Conservation (phyloP, 1,140 invertebrate genomes). For the Aphelenchoides besseyi region DNA sequence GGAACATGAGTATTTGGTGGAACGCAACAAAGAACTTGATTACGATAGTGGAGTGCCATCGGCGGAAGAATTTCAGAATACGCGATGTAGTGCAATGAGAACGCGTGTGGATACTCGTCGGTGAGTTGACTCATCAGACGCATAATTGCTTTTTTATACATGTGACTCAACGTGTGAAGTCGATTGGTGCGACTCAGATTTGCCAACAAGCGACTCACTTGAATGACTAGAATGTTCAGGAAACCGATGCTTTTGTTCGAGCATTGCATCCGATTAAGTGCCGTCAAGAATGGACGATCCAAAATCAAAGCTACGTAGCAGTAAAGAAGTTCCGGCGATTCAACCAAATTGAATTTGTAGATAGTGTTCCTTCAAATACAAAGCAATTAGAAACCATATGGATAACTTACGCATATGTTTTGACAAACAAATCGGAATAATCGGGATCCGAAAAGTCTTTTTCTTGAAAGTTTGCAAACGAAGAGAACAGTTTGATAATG, state of each 20-base stretch:
- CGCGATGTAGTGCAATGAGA: background rate
- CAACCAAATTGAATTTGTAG: background rate
- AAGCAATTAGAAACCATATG: background rate
- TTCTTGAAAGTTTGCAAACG: background rate
- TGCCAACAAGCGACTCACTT: background rate
- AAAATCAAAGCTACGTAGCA: background rate
- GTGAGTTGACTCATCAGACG: background rate
- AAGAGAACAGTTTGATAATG: background rate
- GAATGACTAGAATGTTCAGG: background rate
- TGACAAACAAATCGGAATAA: background rate
- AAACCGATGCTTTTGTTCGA: background rate
- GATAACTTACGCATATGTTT: background rate
- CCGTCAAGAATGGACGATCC: background rate
- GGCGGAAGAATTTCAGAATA: background rate
- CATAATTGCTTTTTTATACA: background rate
- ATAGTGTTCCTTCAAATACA: background rate
- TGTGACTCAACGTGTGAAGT: background rate
- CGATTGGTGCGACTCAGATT: background rate
- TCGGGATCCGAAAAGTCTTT: background rate
- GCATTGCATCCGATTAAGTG: no score
- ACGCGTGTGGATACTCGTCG: background rate
- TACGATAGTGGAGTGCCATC: background rate
- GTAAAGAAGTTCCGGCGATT: background rate
- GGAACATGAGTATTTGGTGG: background rate
- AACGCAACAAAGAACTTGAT: background rate